These are phyloP conservation scores for Magallana angulata DNA, from an alignment of 1,140 invertebrate genomes.

Conservation along the genomic window DNA sequence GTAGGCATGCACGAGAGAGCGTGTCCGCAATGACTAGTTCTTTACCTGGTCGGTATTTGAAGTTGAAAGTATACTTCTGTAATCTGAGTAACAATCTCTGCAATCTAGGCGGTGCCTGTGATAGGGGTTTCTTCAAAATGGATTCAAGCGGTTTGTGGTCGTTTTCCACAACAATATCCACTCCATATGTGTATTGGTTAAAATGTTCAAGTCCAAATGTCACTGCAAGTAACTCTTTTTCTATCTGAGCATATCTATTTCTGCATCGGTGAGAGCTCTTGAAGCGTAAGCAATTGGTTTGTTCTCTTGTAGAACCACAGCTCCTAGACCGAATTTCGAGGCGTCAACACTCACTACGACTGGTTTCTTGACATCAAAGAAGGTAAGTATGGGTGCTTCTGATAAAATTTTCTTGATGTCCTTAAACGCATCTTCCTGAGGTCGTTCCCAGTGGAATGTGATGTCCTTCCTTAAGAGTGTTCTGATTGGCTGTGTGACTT, in stretches of 20 bases:
- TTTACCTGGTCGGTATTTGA: conserved; percentile 73
- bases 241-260: conserved; percentile 78
- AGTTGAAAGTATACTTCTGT: conserved; percentile 75
- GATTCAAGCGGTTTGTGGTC: conserved; percentile 60
- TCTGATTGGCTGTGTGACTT: conserved; percentile 61
- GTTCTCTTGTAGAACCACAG: conserved; percentile 64
- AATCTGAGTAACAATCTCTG: conserved; percentile 72
- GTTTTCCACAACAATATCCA: conserved; percentile 52
- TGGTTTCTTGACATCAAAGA: conserved; percentile 72
- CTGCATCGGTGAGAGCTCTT: conserved; percentile 70
- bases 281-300: conserved; percentile 76
- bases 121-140: conserved; percentile 56
- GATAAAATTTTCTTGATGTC: not conserved
- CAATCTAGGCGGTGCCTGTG: conserved; percentile 50
- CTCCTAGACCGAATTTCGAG: conserved; percentile 74
- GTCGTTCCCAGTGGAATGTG: conserved; percentile 39
- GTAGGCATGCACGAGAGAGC: conserved; percentile 49
- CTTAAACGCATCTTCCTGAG: no score
- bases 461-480: conserved; percentile 53
- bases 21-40: conserved; percentile 78
- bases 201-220: conserved; percentile 80
- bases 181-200: conserved; percentile 78
- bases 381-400: conserved; percentile 41
- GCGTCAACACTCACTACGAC: conserved; percentile 75
- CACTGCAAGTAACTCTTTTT: conserved; percentile 54